Evolutionary conservation across 1,140 invertebrate genomes (phyloP).

Genomic region (Aphelenchoides fujianensis): DNA sequence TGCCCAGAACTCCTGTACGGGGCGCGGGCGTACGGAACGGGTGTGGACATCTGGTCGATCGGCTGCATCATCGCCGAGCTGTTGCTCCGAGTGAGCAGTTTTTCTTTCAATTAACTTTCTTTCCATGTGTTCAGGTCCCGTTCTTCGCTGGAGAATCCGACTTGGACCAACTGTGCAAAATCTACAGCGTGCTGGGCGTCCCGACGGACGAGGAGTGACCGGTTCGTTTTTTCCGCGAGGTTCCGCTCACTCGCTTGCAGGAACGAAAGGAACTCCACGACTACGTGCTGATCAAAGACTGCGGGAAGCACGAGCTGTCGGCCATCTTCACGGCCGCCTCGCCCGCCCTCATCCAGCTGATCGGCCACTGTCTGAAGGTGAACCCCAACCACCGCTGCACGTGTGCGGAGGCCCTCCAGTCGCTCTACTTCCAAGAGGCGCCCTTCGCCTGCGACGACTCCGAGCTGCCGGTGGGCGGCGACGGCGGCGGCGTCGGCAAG

Average conservation of each 20-base stretch:
- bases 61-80: slow-evolving; percentile 96
- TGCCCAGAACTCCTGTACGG: slow-evolving; percentile 93
- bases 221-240: slow-evolving; percentile 62
- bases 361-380: slow-evolving; percentile 76
- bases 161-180: slow-evolving; percentile 88
- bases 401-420: slow-evolving; percentile 51
- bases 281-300: slow-evolving; percentile 86
- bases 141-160: slow-evolving; percentile 94
- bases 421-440: slow-evolving; percentile 46
- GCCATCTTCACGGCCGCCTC: slow-evolving; percentile 91
- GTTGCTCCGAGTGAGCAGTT: slow-evolving; percentile 71
- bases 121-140: slow-evolving; percentile 68
- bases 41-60: slow-evolving; percentile 97
- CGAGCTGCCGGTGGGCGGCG: slow-evolving; percentile 44
- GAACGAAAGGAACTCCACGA: slow-evolving; percentile 80
- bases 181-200: slow-evolving; percentile 86
- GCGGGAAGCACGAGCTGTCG: slow-evolving; percentile 69
- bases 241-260: slow-evolving; percentile 63
- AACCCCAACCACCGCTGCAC: slow-evolving; percentile 80
- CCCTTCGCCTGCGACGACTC: slow-evolving; percentile 55
- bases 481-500: background rate
- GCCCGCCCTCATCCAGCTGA: slow-evolving; percentile 83
- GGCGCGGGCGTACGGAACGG: slow-evolving; percentile 85
- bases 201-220: slow-evolving; percentile 90
- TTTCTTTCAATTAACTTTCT: slow-evolving; percentile 7